These are phyloP conservation scores for Paraescarpia echinospica DNA, from an alignment of 1,140 invertebrate species.

Conservation along the genomic window DNA sequence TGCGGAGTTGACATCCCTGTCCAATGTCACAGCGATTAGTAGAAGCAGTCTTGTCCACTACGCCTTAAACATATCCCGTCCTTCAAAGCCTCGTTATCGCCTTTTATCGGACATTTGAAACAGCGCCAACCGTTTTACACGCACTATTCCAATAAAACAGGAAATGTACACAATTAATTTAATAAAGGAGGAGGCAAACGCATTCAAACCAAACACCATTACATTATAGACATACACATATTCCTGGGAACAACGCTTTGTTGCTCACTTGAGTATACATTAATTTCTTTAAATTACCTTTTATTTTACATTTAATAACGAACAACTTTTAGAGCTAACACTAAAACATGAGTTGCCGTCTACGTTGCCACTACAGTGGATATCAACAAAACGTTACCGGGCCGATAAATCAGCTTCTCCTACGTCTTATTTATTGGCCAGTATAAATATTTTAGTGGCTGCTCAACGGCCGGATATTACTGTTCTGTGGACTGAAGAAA, in stretches of 20 bases:
- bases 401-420: not conserved
- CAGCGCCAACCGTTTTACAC: no score
- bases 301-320: not conserved
- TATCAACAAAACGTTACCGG: not conserved
- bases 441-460: not conserved
- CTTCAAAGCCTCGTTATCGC: not conserved
- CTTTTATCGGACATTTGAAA: no score
- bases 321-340: not conserved
- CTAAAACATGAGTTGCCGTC: not conserved
- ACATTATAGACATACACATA: no score
- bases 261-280: not conserved
- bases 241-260: not conserved
- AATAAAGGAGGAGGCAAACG: no score
- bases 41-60: not conserved
- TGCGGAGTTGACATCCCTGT: not conserved
- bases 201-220: no score
- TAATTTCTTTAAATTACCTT: not conserved
- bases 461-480: not conserved
- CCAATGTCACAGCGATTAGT: not conserved
- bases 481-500: not conserved
- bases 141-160: no score
- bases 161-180: no score
- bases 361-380: not conserved
- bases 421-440: not conserved
- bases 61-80: not conserved